Conservation (phyloP, 2,797 vertebrate species). For the Helicolenus hilgendorfi region DNA sequence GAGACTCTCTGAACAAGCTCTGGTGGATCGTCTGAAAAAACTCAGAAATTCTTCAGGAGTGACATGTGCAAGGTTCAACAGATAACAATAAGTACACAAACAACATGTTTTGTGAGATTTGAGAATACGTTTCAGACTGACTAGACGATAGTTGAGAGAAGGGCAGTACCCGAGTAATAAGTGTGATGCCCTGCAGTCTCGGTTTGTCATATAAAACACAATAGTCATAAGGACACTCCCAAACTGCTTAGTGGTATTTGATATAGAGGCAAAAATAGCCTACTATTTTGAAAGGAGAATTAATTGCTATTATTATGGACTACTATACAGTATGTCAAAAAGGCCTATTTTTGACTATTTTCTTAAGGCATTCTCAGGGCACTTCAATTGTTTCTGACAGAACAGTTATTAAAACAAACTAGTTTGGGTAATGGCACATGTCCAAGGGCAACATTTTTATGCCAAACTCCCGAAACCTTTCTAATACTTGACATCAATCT, state of each 20-base stretch:
- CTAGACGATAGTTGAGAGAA: not conserved
- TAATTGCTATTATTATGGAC: not conserved
- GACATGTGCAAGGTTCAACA: not conserved
- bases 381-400: not conserved
- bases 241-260: not conserved
- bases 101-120: not conserved
- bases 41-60: not conserved
- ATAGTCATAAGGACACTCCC: not conserved
- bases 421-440: not conserved
- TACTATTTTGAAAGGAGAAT: not conserved
- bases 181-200: not conserved
- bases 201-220: not conserved
- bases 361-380: not conserved
- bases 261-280: not conserved
- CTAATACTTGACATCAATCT: not conserved
- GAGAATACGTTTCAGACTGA: not conserved
- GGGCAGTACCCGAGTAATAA: not conserved
- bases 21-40: not conserved
- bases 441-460: not conserved
- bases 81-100: not conserved
- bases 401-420: not conserved
- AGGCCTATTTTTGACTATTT: not conserved
- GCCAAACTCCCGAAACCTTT: not conserved
- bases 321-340: not conserved
- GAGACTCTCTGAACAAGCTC: not conserved